Evolutionary conservation across 2,888 invertebrate species (phyloP), one percentile per base, ranked within the genome.

Genomic region (Coelinius sp.): DNA sequence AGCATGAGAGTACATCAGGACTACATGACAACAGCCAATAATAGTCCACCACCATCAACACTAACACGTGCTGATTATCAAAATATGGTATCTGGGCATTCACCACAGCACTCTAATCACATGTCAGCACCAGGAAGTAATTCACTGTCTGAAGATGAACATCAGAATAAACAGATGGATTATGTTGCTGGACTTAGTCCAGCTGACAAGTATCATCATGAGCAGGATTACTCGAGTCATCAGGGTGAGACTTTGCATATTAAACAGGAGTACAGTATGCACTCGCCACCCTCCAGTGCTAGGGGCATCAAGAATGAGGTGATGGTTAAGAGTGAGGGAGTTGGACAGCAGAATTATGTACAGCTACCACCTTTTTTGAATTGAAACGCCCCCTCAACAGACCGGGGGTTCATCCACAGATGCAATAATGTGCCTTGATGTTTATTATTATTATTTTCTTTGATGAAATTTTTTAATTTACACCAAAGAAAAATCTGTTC

Each of bases 281-380:
- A 86, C 73, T 70, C 78, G 69, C 70, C 80, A 64, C 83, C 86
- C 69, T 80, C 86, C 5, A 81, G 84, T 71, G 73, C 78, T 46
- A 73, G 79, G 67, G 78, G 88, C 83, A 44, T 90, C 86, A 77
- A 91, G 88, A 80, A 88, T 49, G 87, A 88, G 70, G 84, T 86
- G 14, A 79, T 86, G 67, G 89, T 91, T 66, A 92, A 91, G 79
- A 91, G 89, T 89, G 92, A 92, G 81, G 91, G 91, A 22, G 89
- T 88, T 49, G 83, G 84, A 85, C 80, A 90, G 88, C 92, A 92
- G 83, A 91, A 90, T 63, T 93, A 93, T 84, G 93, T 93, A 46
- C 91, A 93, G 68, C 88, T 93, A 88, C 93, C 93, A 89, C 93
- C 93, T 91, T 93, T 94, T 93, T 91, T 93, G 91, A 93, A 93